Conservation (phyloP, 2,888 invertebrate genomes). For the Ophion ventricosus region DNA sequence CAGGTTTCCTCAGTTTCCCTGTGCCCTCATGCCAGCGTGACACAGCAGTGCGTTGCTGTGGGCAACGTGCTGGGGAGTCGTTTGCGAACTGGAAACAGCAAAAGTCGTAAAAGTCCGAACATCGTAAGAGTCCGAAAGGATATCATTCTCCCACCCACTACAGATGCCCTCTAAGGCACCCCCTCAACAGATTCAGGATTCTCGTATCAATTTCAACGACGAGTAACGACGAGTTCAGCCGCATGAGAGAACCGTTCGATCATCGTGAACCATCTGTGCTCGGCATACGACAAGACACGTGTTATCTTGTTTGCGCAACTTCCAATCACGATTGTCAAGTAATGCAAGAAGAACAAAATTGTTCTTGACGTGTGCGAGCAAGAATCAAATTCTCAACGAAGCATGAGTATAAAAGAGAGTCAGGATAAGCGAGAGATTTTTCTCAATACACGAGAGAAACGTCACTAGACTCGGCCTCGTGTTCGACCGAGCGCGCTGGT, state of each 20-base stretch:
- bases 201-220: constrained; percentile 54
- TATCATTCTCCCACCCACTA: background rate
- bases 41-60: no score
- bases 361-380: constrained; percentile 37
- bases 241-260: constrained; percentile 34
- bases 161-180: background rate
- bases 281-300: background rate
- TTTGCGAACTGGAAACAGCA: no score
- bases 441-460: constrained; percentile 40
- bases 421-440: constrained; percentile 32
- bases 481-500: constrained; percentile 33
- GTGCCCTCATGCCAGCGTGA: background rate
- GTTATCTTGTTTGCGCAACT: constrained; percentile 11
- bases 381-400: constrained; percentile 9
- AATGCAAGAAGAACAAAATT: constrained; percentile 49
- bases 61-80: no score
- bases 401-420: constrained; percentile 16
- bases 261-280: constrained; percentile 22
- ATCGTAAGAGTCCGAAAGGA: background rate
- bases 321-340: constrained; percentile 37
- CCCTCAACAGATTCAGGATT: constrained; percentile 24
- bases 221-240: constrained; percentile 25
- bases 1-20: background rate
- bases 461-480: constrained; percentile 30
- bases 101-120: background rate